A percentile compares a stretch with the other conserved stretches of the same genome.
Evolutionary conservation across 2,113 vertebrate species (phyloP).

Genomic region (Carollia perspicillata): DNA sequence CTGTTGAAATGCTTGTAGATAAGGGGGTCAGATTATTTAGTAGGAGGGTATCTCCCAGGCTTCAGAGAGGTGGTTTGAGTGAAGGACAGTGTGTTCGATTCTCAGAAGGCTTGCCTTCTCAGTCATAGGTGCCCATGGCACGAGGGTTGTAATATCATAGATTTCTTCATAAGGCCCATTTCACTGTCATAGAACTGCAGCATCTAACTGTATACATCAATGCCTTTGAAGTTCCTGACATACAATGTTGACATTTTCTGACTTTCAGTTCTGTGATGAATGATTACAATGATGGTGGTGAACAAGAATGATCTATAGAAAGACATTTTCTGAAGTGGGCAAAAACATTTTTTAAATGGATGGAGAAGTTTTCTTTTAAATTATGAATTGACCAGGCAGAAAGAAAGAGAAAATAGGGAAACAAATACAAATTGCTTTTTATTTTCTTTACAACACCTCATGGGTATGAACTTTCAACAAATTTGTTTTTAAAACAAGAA

Average conservation of each 20-base stretch:
- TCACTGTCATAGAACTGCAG: not conserved
- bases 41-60: not conserved
- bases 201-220: conserved; percentile 8
- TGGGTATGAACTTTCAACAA: not conserved
- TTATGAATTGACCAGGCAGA: not conserved
- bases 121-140: not conserved
- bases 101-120: not conserved
- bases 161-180: conserved; percentile 21
- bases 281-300: conserved; percentile 39
- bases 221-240: conserved; percentile 42
- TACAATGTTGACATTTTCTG: conserved; percentile 55
- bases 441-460: conserved; percentile 9
- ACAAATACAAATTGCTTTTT: not conserved
- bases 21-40: not conserved
- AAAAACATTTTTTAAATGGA: not conserved
- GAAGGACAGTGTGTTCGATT: not conserved
- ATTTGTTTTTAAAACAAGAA: conserved; percentile 41
- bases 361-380: conserved; percentile 41
- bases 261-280: conserved; percentile 24
- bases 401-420: not conserved
- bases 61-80: not conserved
- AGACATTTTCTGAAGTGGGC: conserved; percentile 46
- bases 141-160: not conserved
- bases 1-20: not conserved
- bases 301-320: conserved; percentile 36